These are phyloP conservation scores for Globicephala melas DNA, from an alignment of 2,113 vertebrate species.

Conservation along the genomic window DNA sequence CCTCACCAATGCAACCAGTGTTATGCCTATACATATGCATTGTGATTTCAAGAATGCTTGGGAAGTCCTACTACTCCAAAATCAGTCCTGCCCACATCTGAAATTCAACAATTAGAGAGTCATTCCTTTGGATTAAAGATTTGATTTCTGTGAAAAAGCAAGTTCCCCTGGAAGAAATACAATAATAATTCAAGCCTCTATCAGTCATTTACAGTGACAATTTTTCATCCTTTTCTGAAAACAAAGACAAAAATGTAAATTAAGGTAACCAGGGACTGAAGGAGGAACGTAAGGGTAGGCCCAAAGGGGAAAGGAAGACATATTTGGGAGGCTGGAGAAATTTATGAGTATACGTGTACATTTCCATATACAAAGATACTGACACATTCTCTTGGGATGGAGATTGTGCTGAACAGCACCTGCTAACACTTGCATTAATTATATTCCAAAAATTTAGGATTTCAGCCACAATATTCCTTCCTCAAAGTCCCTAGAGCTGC, in stretches of 20 bases:
- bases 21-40: accelerated
- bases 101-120: neutral
- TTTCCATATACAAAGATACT: slow-evolving; percentile 9
- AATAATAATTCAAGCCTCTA: neutral
- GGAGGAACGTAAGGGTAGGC: neutral
- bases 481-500: slow-evolving; percentile 38
- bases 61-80: neutral
- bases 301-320: neutral
- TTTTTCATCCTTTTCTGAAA: neutral
- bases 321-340: neutral
- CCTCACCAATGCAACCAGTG: accelerated
- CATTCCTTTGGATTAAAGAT: neutral
- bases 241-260: slow-evolving; percentile 6
- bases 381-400: neutral
- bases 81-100: neutral
- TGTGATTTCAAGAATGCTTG: neutral
- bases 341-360: neutral
- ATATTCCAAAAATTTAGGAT: slow-evolving; percentile 60
- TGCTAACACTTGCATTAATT: slow-evolving; percentile 45
- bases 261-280: neutral
- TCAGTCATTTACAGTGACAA: neutral
- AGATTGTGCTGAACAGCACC: slow-evolving; percentile 28
- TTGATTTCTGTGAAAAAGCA: neutral
- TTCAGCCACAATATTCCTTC: slow-evolving; percentile 73
- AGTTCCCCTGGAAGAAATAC: neutral